phyloP scores from a whole-genome alignment of 2,113 vertebrate genomes.

The Crotalus viridis region DNA sequence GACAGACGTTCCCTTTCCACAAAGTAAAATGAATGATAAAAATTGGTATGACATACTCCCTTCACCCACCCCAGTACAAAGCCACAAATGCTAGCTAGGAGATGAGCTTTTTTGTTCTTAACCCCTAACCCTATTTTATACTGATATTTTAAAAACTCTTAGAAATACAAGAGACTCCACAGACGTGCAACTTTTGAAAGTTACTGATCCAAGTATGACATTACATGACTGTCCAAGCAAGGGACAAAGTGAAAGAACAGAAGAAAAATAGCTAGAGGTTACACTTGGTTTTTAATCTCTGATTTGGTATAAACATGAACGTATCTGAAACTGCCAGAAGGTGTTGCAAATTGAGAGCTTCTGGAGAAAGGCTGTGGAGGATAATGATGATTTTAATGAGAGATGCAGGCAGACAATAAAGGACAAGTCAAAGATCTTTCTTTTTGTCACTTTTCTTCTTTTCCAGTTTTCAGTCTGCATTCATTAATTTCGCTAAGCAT shows the following conservation, averaged over 20 bases:
- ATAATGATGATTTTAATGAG: background rate
- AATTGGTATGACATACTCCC: conserved; percentile 20
- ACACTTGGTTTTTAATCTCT: background rate
- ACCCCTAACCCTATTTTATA: background rate
- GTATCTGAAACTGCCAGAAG: background rate
- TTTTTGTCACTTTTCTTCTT: background rate
- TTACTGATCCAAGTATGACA: background rate
- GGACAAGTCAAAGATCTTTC: background rate
- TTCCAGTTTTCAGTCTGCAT: background rate
- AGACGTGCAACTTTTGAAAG: background rate
- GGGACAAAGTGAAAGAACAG: background rate
- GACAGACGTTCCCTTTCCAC: conserved; percentile 32
- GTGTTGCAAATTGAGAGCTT: background rate
- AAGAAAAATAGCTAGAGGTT: background rate
- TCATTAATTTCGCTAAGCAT: background rate
- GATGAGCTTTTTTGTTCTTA: conserved; percentile 24
- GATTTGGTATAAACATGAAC: background rate
- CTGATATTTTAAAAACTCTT: background rate
- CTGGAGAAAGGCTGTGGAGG: background rate
- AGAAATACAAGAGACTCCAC: background rate
- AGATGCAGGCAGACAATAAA: background rate
- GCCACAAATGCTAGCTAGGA: conserved; percentile 10
- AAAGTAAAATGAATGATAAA: conserved; percentile 35
- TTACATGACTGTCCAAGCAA: background rate
- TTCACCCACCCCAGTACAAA: background rate